phyloP scores from a whole-genome alignment of 2,888 invertebrate genomes.

The Leucoptera coffeella region DNA sequence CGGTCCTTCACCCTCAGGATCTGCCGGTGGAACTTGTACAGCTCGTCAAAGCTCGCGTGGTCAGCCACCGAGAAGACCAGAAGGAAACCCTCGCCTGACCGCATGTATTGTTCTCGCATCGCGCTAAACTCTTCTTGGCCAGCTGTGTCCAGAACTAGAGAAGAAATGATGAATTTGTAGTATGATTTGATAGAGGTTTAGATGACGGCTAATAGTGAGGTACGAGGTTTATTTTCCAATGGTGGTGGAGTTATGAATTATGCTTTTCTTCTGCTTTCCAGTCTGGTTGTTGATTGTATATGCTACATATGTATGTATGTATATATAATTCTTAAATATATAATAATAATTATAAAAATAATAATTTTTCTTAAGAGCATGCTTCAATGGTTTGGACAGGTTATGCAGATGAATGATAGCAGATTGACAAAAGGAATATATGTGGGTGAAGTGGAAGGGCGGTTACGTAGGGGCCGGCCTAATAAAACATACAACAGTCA shows the following conservation, averaged over 20 bases:
- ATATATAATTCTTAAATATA: too few species aligned
- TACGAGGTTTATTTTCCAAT: neutral
- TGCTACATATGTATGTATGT: too few species aligned
- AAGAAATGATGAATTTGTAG: conserved; percentile 6
- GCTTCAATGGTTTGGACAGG: too few species aligned
- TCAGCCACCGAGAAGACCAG: conserved; percentile 95
- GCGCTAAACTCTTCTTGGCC: conserved; percentile 99
- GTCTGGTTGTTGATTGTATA: neutral
- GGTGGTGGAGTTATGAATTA: neutral
- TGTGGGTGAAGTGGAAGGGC: too few species aligned
- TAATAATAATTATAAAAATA: neutral
- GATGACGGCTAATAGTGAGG: neutral
- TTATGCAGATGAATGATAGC: too few species aligned
- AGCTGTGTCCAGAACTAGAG: conserved; percentile 86
- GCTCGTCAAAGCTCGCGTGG: conserved; percentile 90
- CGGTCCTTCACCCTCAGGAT: conserved; percentile 95
- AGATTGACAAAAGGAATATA: too few species aligned
- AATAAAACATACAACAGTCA: too few species aligned
- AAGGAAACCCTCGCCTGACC: conserved; percentile 94
- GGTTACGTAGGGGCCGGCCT: too few species aligned
- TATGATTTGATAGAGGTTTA: neutral
- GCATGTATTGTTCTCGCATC: conserved; percentile 98
- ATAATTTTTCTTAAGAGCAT: neutral
- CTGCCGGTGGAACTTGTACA: conserved; percentile 92
- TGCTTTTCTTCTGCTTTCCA: neutral